These are phyloP conservation scores for Montifringilla adamsi DNA, from an alignment of 2,113 vertebrate species.

Conservation along the genomic window DNA sequence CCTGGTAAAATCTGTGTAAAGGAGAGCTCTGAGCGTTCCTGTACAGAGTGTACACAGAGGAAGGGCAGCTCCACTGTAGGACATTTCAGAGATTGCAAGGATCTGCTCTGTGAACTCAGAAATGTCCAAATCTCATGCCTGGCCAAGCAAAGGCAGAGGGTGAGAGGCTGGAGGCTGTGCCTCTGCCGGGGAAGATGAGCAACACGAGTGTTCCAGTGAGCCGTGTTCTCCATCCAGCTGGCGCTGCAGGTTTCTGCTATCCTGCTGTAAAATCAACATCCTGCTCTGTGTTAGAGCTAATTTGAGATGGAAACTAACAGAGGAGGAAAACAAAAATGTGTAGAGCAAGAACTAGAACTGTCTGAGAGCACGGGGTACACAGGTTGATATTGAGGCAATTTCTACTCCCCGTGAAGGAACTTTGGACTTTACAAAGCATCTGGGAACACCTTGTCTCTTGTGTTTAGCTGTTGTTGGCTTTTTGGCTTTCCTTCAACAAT, in stretches of 20 bases:
- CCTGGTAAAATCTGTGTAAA: neutral
- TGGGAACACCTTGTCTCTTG: constrained; percentile 15
- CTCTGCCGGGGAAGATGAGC: neutral
- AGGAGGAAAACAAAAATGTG: neutral
- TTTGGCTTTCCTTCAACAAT: neutral
- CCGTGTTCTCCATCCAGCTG: neutral
- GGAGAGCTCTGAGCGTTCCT: neutral
- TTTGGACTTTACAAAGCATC: neutral
- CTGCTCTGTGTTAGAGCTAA: neutral
- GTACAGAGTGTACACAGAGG: neutral
- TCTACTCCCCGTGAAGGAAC: neutral
- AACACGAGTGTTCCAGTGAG: neutral
- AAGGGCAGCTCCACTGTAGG: neutral
- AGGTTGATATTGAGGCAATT: neutral
- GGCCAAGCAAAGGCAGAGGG: neutral
- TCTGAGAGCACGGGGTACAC: neutral
- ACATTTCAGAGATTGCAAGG: neutral
- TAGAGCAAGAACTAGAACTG: neutral
- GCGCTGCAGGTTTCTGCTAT: neutral
- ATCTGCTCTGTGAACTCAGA: neutral
- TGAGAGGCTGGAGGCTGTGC: neutral
- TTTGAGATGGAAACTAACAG: neutral
- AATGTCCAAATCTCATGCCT: neutral
- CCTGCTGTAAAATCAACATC: neutral
- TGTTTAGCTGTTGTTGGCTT: neutral